Base-by-base conservation (phyloP, 2,113 vertebrate species). In the Benitochromis conjunctus region DNA sequence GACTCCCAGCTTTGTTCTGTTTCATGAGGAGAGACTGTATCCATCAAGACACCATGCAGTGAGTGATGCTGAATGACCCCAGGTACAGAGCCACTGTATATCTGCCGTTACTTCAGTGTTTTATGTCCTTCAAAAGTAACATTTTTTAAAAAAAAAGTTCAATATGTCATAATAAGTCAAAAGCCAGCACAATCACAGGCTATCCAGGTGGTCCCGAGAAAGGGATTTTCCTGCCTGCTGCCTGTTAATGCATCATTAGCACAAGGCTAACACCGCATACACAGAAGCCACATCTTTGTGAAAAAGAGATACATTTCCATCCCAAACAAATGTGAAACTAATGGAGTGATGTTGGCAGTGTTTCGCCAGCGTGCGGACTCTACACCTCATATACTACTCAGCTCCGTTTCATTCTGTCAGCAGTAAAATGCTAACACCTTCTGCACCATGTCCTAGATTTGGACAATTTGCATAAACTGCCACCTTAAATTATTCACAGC, bases 401-500 rank as follows among this genome's bases (percentile, higher is more conserved):
- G 76, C 82, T 88, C 82, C 7, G 46, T 93, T 95, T 94, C 85
- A 82, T 88, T 83, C 82, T 84, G 89, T 94, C 93, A 94, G 92
- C 93, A 90, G 64, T 92, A 92, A 92, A 94, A 91, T 19, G 81
- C 88, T 69, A 90, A 92, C 91, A 95, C 94, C 91, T 95, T 88
- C 92, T 93, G 91, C 88, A 88, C 86, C 87, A 82, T 90, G 93
- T 92, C 94, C 92, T 88, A 95, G 88, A 93, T 95, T 94, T 92
- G 82, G 86, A 83, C 87, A 84, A 94, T 96, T 95, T 95, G 94
- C 94, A 95, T 95, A 94, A 95, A 94, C 83, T 94, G 92, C 94
- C 91, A 94, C 91, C 84, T 90, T 94, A 89, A 96, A 95, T 94
- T 94, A 95, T 94, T 95, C 92, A 95, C 92, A 93, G 92, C 94